Base-by-base conservation (phyloP, 1,140 invertebrate species). In the Hestina assimilis region DNA sequence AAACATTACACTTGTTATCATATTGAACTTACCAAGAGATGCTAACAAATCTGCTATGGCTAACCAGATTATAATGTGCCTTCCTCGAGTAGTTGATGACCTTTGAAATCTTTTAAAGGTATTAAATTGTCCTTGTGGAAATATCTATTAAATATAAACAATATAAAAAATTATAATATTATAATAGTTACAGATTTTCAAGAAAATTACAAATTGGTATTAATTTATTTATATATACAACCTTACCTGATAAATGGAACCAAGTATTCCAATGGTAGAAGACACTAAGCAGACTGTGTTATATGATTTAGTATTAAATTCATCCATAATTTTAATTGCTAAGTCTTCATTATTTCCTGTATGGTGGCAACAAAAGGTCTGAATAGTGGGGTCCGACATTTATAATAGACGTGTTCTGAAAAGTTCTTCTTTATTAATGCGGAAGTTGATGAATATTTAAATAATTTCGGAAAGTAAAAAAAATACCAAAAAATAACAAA, bases 341-440 rank as follows among this genome's bases (percentile, higher is more conserved):
- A 91, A 90, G 46, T 91, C 90, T 28, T 92, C 90, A 50, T 89
- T 90, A 55, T 92, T 92, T 7, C 91, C 91, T n/a, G 82, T 84
- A 66, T 92, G 90, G 69, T 93, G 91, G 74, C 94, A 94, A 76
- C 94, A 95, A 83, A 95, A 94, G 5, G 93, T 94, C 88, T 95
- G 93, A 73, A 95, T 93, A 29, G 93, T 94, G 26, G 94, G 94
- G 89, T 95, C 93, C 29, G 94, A 93, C 93, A 95, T 95, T 61
- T 65, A 86, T 5, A 26, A 26, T 5, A 9, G 4, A 26, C 9
- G 4, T 26, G 4, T 9, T 5, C 24, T 5, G 9, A 26, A 15
- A 23, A 11, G 26, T 11, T 9, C 55, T 45, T n/a, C n/a, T n/a
- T n/a, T n/a, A n/a, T n/a, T n/a, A n/a, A n/a, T n/a, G n/a, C n/a